Evolutionary conservation across 2,113 vertebrate genomes (phyloP).

Genomic region (Cisticola juncidis): DNA sequence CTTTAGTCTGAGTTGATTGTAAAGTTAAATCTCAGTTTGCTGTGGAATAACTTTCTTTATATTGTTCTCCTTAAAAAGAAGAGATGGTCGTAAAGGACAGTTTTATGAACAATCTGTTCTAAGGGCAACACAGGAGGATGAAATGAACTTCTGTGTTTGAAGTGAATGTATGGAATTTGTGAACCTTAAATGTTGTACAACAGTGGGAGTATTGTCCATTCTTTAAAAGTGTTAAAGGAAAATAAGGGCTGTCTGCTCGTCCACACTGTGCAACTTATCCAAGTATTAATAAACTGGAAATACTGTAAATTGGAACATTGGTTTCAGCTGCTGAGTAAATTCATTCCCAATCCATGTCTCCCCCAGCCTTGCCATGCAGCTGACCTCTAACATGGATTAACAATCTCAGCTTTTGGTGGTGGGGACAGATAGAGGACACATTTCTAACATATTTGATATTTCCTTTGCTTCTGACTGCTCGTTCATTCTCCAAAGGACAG

Average conservation of each 20-base stretch:
- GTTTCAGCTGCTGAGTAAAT: slow-evolving; percentile 28
- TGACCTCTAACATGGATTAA: background rate
- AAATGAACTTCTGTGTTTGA: background rate
- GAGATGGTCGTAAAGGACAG: background rate
- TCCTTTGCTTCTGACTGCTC: slow-evolving; percentile 8
- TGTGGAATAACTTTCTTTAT: background rate
- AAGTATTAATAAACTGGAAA: background rate
- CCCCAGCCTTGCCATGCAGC: background rate
- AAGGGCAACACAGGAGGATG: background rate
- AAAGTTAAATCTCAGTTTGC: background rate
- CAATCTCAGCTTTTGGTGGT: background rate
- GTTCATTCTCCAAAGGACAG: slow-evolving; percentile 11
- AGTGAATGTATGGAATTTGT: background rate
- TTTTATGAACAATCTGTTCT: background rate
- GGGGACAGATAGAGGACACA: slow-evolving; percentile 1
- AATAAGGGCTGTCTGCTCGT: background rate
- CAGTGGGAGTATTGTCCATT: background rate
- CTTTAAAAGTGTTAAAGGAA: background rate
- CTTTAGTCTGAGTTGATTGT: background rate
- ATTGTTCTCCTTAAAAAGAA: background rate
- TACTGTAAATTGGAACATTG: background rate
- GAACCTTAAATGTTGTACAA: background rate
- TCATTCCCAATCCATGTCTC: background rate
- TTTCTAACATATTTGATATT: slow-evolving; percentile 14
- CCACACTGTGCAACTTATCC: background rate